phyloP scores from a whole-genome alignment of 2,888 invertebrate species.

The Tipula vernalis region DNA sequence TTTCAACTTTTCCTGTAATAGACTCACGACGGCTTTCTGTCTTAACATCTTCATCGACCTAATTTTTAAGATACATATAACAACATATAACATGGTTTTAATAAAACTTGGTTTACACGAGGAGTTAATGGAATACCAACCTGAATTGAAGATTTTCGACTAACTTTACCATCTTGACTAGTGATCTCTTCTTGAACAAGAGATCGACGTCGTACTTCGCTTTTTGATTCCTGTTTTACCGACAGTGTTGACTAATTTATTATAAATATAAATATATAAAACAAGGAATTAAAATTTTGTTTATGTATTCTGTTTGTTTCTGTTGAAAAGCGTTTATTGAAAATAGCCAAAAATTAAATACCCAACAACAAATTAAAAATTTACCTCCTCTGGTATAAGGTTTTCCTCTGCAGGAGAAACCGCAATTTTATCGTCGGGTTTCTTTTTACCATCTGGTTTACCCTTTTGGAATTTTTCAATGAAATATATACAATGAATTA shows the following conservation, averaged over 20 bases:
- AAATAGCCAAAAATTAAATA: not conserved
- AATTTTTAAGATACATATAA: not conserved
- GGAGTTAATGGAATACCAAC: not conserved
- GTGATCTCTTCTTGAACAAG: slow-evolving; percentile 20
- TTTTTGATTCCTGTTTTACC: slow-evolving; percentile 25
- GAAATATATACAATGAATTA: not conserved
- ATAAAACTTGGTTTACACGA: not conserved
- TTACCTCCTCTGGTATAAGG: not conserved
- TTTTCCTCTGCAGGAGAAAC: not conserved
- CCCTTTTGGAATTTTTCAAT: slow-evolving; percentile 21
- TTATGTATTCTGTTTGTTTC: not conserved
- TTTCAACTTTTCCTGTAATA: slow-evolving; percentile 8
- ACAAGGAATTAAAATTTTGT: not conserved
- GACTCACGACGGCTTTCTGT: slow-evolving; percentile 11
- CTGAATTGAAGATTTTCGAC: slow-evolving; percentile 25
- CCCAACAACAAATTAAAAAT: not conserved
- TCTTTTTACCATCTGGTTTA: not conserved
- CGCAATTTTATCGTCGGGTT: not conserved
- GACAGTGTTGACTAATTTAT: slow-evolving; percentile 12
- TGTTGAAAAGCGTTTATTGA: not conserved
- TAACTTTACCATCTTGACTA: slow-evolving; percentile 21
- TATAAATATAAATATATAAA: not conserved
- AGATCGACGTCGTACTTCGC: slow-evolving; percentile 26
- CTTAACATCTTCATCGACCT: slow-evolving; percentile 7
- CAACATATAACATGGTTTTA: not conserved